Evolutionary conservation across 2,888 invertebrate species (phyloP).

Genomic region (Ethmia dodecea): DNA sequence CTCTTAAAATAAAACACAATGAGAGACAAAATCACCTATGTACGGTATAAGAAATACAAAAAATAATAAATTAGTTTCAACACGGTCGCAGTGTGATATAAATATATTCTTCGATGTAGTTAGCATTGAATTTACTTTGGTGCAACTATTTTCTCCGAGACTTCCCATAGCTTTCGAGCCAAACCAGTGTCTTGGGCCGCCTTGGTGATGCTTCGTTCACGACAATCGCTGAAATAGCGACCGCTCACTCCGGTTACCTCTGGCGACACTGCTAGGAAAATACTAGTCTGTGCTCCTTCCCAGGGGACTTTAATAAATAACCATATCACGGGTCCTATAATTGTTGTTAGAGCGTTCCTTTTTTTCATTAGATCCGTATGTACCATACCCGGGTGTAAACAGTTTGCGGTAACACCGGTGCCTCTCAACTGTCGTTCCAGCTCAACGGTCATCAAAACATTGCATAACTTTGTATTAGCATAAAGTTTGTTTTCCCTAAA

Average conservation of each 20-base stretch:
- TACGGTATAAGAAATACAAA: too few species aligned
- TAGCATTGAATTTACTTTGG: too few species aligned
- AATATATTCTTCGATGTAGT: too few species aligned
- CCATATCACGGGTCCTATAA: slow-evolving; percentile 3
- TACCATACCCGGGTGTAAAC: slow-evolving; percentile 89
- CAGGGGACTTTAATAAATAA: slow-evolving; percentile 23
- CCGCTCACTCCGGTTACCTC: slow-evolving; percentile 73
- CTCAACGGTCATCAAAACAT: slow-evolving; percentile 85
- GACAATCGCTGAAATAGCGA: slow-evolving; percentile 75
- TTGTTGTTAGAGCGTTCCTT: background rate
- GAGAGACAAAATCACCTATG: too few species aligned
- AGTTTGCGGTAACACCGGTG: slow-evolving; percentile 85
- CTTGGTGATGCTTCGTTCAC: slow-evolving; percentile 42
- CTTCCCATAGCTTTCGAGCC: slow-evolving; percentile 77
- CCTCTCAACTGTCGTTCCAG: slow-evolving; percentile 81
- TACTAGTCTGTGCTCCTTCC: slow-evolving; percentile 49
- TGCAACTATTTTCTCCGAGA: slow-evolving; percentile 71
- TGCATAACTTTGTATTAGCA: slow-evolving; percentile 69
- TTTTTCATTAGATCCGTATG: slow-evolving; percentile 52
- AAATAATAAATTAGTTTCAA: too few species aligned
- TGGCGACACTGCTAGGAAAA: slow-evolving; percentile 64
- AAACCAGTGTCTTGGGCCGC: slow-evolving; percentile 57
- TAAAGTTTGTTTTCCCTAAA: slow-evolving; percentile 24
- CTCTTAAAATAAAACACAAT: too few species aligned
- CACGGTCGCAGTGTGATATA: too few species aligned